Percentiles rank a stretch among this genome's conserved stretches.
These are phyloP conservation scores for Hydrotaea diabolus DNA, from an alignment of 2,888 invertebrate genomes.

Conservation along the genomic window DNA sequence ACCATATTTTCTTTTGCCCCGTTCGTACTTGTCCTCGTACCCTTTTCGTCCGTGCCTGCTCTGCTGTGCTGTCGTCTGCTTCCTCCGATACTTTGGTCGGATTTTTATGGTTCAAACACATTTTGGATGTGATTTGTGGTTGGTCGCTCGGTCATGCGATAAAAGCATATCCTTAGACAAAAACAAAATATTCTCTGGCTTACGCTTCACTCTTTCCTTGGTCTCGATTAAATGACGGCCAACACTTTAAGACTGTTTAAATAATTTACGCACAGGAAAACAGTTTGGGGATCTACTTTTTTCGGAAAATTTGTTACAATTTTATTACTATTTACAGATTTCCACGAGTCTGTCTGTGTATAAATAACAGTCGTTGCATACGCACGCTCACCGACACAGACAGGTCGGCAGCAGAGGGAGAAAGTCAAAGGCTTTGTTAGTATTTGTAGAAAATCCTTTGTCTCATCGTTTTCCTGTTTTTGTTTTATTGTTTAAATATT, in stretches of 20 bases:
- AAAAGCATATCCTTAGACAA: slow-evolving; percentile 13
- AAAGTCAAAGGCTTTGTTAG: background rate
- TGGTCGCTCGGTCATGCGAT: slow-evolving; percentile 16
- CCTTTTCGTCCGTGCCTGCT: no score
- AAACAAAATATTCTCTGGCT: background rate
- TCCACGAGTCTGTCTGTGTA: background rate
- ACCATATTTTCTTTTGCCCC: slow-evolving; percentile 3
- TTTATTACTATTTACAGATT: slow-evolving; percentile 18
- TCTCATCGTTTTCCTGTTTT: slow-evolving; percentile 13
- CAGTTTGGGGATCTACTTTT: background rate
- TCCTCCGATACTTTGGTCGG: background rate
- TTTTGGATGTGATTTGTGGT: slow-evolving; percentile 57
- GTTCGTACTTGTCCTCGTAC: background rate
- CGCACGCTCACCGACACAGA: background rate
- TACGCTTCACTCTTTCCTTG: background rate
- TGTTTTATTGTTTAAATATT: slow-evolving; percentile 12
- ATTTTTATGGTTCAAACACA: slow-evolving; percentile 48
- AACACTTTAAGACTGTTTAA: slow-evolving; percentile 38
- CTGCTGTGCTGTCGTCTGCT: background rate
- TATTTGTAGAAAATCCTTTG: slow-evolving; percentile 18
- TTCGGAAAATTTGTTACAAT: background rate
- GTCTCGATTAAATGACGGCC: slow-evolving; percentile 10
- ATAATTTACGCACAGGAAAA: slow-evolving; percentile 48
- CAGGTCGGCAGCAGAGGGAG: background rate
- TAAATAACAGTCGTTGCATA: no score